Evolutionary conservation across 2,113 vertebrate genomes (phyloP).

Genomic region (Pollimyrus isidori): DNA sequence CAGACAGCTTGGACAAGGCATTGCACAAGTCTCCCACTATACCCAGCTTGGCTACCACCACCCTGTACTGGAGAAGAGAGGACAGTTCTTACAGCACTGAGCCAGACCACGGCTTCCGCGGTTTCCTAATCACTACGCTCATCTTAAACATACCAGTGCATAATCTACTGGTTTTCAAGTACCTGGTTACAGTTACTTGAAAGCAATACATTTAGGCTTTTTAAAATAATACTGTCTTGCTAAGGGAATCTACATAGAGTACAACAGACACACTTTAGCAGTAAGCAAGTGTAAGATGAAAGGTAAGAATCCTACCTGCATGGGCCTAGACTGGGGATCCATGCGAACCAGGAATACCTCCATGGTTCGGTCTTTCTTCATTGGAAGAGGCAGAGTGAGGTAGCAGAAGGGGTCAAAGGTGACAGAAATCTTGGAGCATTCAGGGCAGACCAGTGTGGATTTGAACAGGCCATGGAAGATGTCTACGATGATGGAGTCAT

Average conservation of each 20-base stretch:
- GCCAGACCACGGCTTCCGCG: background rate
- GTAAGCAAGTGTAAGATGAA: background rate
- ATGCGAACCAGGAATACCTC: conserved; percentile 79
- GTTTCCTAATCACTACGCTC: background rate
- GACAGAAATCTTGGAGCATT: conserved; percentile 80
- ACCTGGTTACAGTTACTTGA: background rate
- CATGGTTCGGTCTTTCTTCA: conserved; percentile 84
- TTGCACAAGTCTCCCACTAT: conserved; percentile 79
- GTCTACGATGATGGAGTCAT: conserved; percentile 83
- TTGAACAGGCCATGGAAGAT: conserved; percentile 88
- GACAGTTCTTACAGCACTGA: background rate
- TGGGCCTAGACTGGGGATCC: conserved; percentile 76
- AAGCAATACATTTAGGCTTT: background rate
- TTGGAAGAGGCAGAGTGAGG: conserved; percentile 80
- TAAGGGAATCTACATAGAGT: background rate
- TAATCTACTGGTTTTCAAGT: background rate
- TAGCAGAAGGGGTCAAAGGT: conserved; percentile 92
- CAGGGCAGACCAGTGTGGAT: conserved; percentile 81
- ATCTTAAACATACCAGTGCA: background rate
- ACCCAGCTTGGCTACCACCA: conserved; percentile 86
- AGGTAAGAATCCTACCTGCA: conserved; percentile 61
- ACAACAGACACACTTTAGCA: background rate
- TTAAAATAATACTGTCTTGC: background rate
- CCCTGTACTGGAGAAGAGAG: conserved; percentile 66
- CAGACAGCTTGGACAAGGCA: conserved; percentile 76